Evolutionary conservation across 2,888 invertebrate genomes (phyloP).

Genomic region (Hypomecis atomaria): DNA sequence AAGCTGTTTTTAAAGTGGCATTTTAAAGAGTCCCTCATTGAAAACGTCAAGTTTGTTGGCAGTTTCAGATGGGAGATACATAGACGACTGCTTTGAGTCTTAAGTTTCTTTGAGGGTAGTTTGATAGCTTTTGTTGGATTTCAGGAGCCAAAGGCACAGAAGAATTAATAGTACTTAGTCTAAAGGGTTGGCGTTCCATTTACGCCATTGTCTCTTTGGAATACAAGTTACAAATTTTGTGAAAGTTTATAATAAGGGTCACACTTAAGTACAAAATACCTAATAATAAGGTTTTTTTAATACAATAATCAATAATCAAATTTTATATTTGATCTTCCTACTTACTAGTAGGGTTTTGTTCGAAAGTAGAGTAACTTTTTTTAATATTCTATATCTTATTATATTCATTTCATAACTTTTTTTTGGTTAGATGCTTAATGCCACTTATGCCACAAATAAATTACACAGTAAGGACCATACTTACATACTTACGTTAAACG

Average conservation of each 20-base stretch:
- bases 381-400: too few relatives aligned
- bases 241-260: neutral
- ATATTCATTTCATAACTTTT: too few relatives aligned
- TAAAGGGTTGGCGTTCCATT: constrained; percentile 5
- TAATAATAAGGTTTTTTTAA: neutral
- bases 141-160: neutral
- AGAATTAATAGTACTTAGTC: too few relatives aligned
- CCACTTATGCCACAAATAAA: too few relatives aligned
- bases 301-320: too few relatives aligned
- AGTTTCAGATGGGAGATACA: constrained; percentile 6
- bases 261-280: neutral
- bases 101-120: constrained; percentile 19
- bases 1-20: neutral
- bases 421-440: too few relatives aligned
- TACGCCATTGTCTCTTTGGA: constrained; percentile 8
- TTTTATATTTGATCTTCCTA: too few relatives aligned
- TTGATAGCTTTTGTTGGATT: constrained; percentile 26
- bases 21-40: constrained; percentile 6
- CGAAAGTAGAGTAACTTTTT: too few relatives aligned
- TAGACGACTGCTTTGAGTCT: constrained; percentile 10
- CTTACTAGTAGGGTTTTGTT: too few relatives aligned
- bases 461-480: too few relatives aligned
- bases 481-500: too few relatives aligned
- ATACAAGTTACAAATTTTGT: neutral
- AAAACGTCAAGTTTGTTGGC: constrained; percentile 10